Conservation (phyloP, 2,113 vertebrate species). For the Garra rufa region DNA sequence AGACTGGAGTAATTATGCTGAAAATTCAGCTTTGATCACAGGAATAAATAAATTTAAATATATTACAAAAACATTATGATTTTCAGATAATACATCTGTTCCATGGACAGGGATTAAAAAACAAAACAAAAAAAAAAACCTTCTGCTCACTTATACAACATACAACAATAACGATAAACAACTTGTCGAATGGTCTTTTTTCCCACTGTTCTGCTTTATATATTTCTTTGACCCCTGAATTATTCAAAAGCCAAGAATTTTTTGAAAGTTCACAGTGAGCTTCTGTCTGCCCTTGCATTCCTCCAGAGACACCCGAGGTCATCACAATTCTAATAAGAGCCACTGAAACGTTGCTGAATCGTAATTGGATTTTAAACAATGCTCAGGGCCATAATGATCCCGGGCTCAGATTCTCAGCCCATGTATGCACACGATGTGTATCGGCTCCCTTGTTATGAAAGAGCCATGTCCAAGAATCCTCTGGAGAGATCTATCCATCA, state of each 20-base stretch:
- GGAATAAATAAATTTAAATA: too few relatives aligned
- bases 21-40: background rate
- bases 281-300: slow-evolving; percentile 11
- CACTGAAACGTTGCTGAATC: slow-evolving; percentile 31
- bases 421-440: slow-evolving; percentile 5
- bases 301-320: slow-evolving; percentile 43
- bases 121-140: too few relatives aligned
- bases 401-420: background rate
- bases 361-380: slow-evolving; percentile 55
- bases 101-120: too few relatives aligned
- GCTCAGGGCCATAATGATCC: slow-evolving; percentile 32
- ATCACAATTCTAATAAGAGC: slow-evolving; percentile 35
- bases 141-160: background rate
- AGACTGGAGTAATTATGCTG: background rate
- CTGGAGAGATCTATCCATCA: slow-evolving; percentile 17
- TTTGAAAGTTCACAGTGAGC: slow-evolving; percentile 3
- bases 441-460: slow-evolving; percentile 33
- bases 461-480: slow-evolving; percentile 5
- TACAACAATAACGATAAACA: too few relatives aligned
- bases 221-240: slow-evolving; percentile 41
- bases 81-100: too few relatives aligned
- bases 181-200: background rate
- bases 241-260: background rate
- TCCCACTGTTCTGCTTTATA: background rate
- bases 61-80: too few relatives aligned